Evolutionary conservation across 2,888 invertebrate species (phyloP).

Genomic region (Gandaritis pyraliata): DNA sequence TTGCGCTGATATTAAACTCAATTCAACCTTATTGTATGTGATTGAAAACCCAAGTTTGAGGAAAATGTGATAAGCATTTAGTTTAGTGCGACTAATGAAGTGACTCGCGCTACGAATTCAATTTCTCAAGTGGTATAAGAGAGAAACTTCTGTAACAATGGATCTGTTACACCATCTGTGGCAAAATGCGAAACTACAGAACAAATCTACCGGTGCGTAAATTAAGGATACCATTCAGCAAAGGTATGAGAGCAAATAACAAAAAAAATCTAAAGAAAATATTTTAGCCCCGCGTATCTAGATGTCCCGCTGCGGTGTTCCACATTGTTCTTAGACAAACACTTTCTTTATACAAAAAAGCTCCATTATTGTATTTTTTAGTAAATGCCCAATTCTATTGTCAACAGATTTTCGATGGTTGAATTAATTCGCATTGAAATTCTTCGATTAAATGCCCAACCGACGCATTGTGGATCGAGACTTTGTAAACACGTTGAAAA

Average conservation of each 20-base stretch:
- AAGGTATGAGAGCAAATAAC: constrained; percentile 72
- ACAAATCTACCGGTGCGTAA: constrained; percentile 80
- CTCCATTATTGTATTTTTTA: constrained; percentile 72
- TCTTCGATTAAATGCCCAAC: constrained; percentile 58
- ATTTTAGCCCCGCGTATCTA: constrained; percentile 70
- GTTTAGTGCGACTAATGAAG: not conserved
- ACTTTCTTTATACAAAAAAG: constrained; percentile 74
- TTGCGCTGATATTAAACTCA: not conserved
- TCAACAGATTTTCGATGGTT: constrained; percentile 69
- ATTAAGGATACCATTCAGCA: constrained; percentile 79
- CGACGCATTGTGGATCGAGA: constrained; percentile 46
- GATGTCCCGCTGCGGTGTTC: constrained; percentile 80
- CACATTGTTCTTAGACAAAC: constrained; percentile 82
- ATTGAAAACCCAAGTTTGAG: no score
- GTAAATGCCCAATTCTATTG: constrained; percentile 65
- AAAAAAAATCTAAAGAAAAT: constrained; percentile 70
- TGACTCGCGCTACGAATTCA: no score
- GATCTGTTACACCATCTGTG: constrained; percentile 10
- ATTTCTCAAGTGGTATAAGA: not conserved
- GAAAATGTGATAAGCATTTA: no score
- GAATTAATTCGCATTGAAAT: constrained; percentile 69
- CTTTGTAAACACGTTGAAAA: constrained; percentile 46
- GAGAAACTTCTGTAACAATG: constrained; percentile 4
- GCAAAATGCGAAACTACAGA: constrained; percentile 72
- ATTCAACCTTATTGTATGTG: no score